Evolutionary conservation across 2,888 invertebrate species (phyloP).

Genomic region (Ophraella communa): DNA sequence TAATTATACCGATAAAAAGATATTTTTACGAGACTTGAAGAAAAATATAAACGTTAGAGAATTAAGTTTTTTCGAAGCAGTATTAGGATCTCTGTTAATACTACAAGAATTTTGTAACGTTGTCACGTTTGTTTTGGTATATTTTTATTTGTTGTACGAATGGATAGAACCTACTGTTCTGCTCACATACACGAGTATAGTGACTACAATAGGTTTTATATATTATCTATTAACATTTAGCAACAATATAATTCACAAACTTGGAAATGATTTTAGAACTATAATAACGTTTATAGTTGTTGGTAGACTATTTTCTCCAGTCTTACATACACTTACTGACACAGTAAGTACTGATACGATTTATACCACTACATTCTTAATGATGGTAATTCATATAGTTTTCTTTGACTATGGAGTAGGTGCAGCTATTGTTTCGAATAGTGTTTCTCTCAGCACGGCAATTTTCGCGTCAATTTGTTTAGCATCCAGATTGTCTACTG

Average conservation of each 20-base stretch:
- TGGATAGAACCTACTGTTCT: constrained; percentile 70
- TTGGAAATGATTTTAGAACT: constrained; percentile 74
- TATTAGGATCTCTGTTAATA: constrained; percentile 78
- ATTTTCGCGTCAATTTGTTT: constrained; percentile 95
- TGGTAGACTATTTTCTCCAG: constrained; percentile 88
- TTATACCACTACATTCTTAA: constrained; percentile 87
- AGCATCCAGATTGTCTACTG: constrained; percentile 86
- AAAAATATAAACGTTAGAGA: constrained; percentile 83
- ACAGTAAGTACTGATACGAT: constrained; percentile 98
- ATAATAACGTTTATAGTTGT: constrained; percentile 82
- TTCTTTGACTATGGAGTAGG: constrained; percentile 92
- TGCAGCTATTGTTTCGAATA: constrained; percentile 87
- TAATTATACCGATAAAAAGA: constrained; percentile 85
- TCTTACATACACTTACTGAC: constrained; percentile 92
- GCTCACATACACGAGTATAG: constrained; percentile 64
- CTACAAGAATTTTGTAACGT: constrained; percentile 82
- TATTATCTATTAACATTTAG: constrained; percentile 60
- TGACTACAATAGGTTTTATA: constrained; percentile 70
- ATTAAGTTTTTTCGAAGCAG: constrained; percentile 72
- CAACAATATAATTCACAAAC: constrained; percentile 41
- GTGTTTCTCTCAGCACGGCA: constrained; percentile 92
- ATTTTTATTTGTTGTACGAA: constrained; percentile 74
- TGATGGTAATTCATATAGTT: constrained; percentile 86
- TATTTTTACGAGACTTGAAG: constrained; percentile 83
- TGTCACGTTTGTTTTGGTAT: constrained; percentile 74